A percentile compares a stretch with the other conserved stretches of the same genome.
Evolutionary conservation across 2,888 invertebrate species (phyloP).

Genomic region (Agonopterix heracliana): DNA sequence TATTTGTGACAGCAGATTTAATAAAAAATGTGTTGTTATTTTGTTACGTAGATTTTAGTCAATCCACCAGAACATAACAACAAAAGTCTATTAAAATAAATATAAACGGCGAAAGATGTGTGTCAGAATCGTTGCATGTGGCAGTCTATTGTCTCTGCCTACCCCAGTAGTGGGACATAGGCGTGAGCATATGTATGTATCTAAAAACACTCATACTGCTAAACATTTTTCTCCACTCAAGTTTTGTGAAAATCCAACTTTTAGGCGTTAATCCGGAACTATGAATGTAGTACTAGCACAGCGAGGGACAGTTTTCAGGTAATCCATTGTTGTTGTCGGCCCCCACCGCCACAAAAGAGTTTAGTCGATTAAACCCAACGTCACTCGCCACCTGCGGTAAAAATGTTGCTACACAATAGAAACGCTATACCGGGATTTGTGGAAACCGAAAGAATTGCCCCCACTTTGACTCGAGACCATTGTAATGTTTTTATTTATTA

Average conservation of each 20-base stretch:
- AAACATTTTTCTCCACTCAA: too few relatives aligned
- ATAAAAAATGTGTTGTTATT: too few relatives aligned
- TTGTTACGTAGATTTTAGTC: too few relatives aligned
- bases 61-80: too few relatives aligned
- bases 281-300: constrained; percentile 31
- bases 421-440: constrained; percentile 36
- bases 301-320: constrained; percentile 27
- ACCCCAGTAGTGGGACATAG: too few relatives aligned
- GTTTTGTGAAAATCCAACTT: constrained; percentile 18
- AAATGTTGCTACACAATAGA: constrained; percentile 40
- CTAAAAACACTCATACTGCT: too few relatives aligned
- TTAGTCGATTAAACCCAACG: constrained; percentile 51
- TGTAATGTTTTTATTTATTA: constrained; percentile 33
- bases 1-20: too few relatives aligned
- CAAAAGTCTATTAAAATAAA: too few relatives aligned
- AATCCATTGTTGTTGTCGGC: constrained; percentile 43
- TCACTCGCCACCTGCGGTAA: constrained; percentile 42
- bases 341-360: constrained; percentile 36
- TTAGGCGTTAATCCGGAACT: constrained; percentile 28
- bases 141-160: too few relatives aligned
- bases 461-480: constrained; percentile 26
- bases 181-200: too few relatives aligned
- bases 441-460: constrained; percentile 31
- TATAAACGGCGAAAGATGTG: too few relatives aligned
- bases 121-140: too few relatives aligned